Percentiles rank a stretch among this genome's conserved stretches.
These are phyloP conservation scores for Euleptes europaea DNA, from an alignment of 2,113 vertebrate genomes.

Conservation along the genomic window DNA sequence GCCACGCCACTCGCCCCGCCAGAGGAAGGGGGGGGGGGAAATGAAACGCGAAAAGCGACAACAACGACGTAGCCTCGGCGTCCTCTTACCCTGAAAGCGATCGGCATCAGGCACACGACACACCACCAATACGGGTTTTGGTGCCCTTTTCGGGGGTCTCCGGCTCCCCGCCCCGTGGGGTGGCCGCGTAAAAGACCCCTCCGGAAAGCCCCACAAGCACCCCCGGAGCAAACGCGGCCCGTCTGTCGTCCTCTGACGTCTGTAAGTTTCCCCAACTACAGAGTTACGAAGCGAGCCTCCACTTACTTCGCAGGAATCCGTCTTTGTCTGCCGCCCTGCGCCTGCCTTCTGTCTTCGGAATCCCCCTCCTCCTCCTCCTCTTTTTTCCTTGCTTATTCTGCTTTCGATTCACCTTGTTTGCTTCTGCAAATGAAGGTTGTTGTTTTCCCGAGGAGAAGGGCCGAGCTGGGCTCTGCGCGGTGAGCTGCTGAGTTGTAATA, in stretches of 20 bases:
- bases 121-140: not conserved
- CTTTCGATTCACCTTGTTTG: not conserved
- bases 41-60: not conserved
- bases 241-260: not conserved
- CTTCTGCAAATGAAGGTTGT: conserved; percentile 22
- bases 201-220: not conserved
- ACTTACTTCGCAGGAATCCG: conserved; percentile 3
- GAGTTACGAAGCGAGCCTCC: not conserved
- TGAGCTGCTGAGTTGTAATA: conserved; percentile 69
- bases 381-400: not conserved
- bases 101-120: not conserved
- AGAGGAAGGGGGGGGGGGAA: too few relatives aligned
- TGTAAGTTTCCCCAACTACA: not conserved
- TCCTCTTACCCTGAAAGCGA: not conserved
- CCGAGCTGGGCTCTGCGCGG: not conserved
- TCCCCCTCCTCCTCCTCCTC: not conserved
- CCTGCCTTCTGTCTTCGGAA: not conserved
- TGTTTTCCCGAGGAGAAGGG: conserved; percentile 15
- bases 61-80: not conserved
- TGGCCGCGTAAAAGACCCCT: not conserved
- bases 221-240: not conserved
- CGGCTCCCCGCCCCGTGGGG: not conserved
- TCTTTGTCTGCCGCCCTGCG: conserved; percentile 7
- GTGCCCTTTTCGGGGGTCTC: not conserved
- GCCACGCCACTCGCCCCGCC: not conserved